Evolutionary conservation across 2,797 vertebrate genomes (phyloP).

Genomic region (Sebastiscus tertius): DNA sequence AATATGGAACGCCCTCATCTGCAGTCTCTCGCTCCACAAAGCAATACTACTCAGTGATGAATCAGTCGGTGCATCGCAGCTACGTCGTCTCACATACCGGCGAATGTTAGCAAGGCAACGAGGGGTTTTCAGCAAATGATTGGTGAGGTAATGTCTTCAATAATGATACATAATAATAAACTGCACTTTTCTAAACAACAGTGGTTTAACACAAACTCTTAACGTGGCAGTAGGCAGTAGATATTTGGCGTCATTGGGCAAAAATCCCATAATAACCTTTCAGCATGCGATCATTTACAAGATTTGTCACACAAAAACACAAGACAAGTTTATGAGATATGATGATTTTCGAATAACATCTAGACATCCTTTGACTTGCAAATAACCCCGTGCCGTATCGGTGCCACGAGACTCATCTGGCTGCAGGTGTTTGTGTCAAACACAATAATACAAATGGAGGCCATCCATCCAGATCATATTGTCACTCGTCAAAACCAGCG

Average conservation of each 20-base stretch:
- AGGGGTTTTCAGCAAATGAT: no score
- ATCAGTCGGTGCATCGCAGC: not conserved
- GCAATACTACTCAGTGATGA: not conserved
- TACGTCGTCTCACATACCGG: not conserved
- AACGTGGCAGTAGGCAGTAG: no score
- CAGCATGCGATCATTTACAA: not conserved
- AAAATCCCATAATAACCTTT: no score
- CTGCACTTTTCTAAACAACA: no score
- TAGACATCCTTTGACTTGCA: not conserved
- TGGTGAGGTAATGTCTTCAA: no score
- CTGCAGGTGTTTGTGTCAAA: conserved; percentile 1
- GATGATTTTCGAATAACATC: not conserved
- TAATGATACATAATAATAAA: no score
- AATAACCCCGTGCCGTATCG: not conserved
- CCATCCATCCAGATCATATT: not conserved
- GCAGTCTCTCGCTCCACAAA: not conserved
- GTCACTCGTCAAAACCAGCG: not conserved
- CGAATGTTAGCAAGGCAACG: not conserved
- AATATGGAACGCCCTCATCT: not conserved
- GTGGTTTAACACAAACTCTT: no score
- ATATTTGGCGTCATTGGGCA: no score
- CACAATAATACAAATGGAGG: no score
- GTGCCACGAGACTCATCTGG: not conserved
- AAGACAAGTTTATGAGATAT: no score
- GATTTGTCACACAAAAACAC: not conserved